These are phyloP conservation scores for Sarcophilus harrisii DNA, from an alignment of 2,797 vertebrate species.

Conservation along the genomic window DNA sequence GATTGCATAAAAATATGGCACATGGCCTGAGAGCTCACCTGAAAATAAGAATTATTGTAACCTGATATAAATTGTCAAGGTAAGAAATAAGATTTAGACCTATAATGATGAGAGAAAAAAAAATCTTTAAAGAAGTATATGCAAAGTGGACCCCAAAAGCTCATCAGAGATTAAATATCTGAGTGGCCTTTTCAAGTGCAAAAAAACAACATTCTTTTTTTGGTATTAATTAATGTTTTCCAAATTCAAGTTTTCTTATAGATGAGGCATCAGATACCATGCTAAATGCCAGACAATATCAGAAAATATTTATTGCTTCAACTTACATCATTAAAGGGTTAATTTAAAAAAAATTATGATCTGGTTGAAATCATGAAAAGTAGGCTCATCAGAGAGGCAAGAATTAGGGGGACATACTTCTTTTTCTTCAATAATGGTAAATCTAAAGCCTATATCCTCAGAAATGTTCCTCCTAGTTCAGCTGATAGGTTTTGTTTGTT, in stretches of 20 bases:
- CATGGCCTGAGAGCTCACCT: not conserved
- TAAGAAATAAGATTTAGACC: not conserved
- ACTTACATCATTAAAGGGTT: slow-evolving; percentile 26
- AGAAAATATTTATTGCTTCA: not conserved
- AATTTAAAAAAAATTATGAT: not conserved
- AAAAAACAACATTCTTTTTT: slow-evolving; percentile 9
- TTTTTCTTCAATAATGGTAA: not conserved
- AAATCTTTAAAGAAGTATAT: not conserved
- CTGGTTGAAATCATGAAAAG: not conserved
- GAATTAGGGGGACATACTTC: no score
- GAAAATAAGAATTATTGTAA: not conserved
- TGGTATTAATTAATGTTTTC: slow-evolving; percentile 11
- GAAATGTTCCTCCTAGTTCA: not conserved
- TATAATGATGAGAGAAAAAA: not conserved
- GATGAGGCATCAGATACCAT: not conserved
- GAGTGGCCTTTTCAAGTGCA: slow-evolving; percentile 8
- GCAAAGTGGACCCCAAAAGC: not conserved
- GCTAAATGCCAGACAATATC: slow-evolving; percentile 7
- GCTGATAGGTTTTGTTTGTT: not conserved
- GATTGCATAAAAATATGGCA: not conserved
- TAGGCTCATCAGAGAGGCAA: slow-evolving; percentile 42
- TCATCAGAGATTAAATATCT: not conserved
- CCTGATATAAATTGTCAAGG: not conserved
- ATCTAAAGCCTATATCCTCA: not conserved
- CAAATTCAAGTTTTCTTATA: not conserved